Conservation (phyloP, 2,888 invertebrate genomes). For the Macaria liturata region DNA sequence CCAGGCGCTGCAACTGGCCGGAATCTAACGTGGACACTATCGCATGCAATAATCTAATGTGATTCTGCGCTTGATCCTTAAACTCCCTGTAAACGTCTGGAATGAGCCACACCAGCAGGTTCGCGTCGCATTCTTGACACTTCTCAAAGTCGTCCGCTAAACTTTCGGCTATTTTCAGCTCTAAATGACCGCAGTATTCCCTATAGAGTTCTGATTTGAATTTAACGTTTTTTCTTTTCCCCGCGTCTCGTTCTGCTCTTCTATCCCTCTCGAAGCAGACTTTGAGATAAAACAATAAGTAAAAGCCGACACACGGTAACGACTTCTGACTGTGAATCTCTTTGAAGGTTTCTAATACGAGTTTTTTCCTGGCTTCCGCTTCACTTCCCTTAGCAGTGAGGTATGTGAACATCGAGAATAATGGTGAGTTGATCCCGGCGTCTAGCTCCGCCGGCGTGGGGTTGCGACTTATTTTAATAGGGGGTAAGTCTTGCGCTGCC, state of each 20-base stretch:
- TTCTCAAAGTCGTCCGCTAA: constrained; percentile 92
- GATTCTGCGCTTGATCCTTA: constrained; percentile 93
- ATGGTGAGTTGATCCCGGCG: constrained; percentile 88
- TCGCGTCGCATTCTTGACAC: constrained; percentile 94
- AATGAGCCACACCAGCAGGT: constrained; percentile 95
- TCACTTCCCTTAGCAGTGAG: constrained; percentile 85
- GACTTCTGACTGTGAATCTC: constrained; percentile 88
- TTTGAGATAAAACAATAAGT: constrained; percentile 95
- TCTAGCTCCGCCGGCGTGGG: constrained; percentile 83
- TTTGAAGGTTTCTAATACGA: constrained; percentile 90
- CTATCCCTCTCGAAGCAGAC: constrained; percentile 85
- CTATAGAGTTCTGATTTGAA: constrained; percentile 94
- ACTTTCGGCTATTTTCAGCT: constrained; percentile 88
- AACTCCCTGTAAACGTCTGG: constrained; percentile 97
- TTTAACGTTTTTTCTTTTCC: constrained; percentile 83
- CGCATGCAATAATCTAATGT: constrained; percentile 93
- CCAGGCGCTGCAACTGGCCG: constrained; percentile 93
- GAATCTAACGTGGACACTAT: constrained; percentile 96
- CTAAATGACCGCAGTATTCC: constrained; percentile 92
- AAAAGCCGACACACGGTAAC: constrained; percentile 91
- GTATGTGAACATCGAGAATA: constrained; percentile 94
- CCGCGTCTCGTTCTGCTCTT: constrained; percentile 72
- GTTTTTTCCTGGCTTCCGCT: constrained; percentile 90
- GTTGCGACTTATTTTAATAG: constrained; percentile 74
- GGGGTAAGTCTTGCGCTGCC: constrained; percentile 76